These are phyloP conservation scores for Ginglymostoma cirratum DNA, from an alignment of 2,113 vertebrate species.

Conservation along the genomic window DNA sequence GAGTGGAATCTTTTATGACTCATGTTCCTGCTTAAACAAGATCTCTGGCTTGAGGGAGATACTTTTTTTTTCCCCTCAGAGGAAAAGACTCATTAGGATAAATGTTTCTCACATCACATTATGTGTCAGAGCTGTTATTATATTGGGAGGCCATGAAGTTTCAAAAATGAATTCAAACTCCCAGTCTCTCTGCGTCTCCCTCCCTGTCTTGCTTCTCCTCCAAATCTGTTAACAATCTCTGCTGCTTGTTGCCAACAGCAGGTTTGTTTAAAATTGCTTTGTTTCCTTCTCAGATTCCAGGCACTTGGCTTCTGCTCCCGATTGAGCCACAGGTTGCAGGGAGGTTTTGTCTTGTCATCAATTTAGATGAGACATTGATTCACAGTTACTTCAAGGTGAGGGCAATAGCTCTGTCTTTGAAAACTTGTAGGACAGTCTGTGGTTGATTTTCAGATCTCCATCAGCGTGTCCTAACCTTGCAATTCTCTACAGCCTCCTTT, in stretches of 20 bases:
- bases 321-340: neutral
- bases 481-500: neutral
- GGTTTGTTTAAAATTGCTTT: neutral
- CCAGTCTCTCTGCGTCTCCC: neutral
- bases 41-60: neutral
- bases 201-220: neutral
- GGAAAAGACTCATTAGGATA: neutral
- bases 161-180: too few relatives aligned
- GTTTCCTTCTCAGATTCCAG: neutral
- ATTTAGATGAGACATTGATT: neutral
- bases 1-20: neutral
- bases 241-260: neutral
- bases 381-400: constrained; percentile 5
- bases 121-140: neutral
- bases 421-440: neutral
- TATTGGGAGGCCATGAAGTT: too few relatives aligned
- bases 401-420: neutral
- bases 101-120: neutral
- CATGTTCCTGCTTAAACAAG: neutral
- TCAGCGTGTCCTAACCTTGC: neutral
- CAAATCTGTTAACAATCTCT: neutral
- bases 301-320: neutral
- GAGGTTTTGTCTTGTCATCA: neutral
- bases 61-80: neutral
- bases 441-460: neutral